Conservation (phyloP, 2,113 vertebrate genomes). For the Macquaria australasica region DNA sequence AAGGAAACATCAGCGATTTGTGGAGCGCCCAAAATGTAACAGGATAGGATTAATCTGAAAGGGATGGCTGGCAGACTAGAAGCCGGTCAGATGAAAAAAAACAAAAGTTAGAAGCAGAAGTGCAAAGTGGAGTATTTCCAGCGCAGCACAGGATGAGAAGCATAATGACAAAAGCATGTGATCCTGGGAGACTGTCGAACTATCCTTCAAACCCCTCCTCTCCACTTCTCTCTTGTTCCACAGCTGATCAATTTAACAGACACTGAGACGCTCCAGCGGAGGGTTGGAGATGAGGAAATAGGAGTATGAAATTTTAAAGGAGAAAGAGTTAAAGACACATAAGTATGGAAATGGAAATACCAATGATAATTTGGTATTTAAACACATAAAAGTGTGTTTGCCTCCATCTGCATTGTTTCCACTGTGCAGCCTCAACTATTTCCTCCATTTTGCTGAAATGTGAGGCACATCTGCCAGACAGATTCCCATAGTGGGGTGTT, state of each 20-base stretch:
- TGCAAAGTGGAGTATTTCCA: slow-evolving; percentile 57
- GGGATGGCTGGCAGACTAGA: background rate
- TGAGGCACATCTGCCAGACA: slow-evolving; percentile 76
- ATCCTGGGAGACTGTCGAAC: slow-evolving; percentile 66
- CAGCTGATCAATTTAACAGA: slow-evolving; percentile 69
- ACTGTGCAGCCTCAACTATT: slow-evolving; percentile 48
- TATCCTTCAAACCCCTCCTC: slow-evolving; percentile 48
- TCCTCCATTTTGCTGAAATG: slow-evolving; percentile 63
- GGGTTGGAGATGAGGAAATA: slow-evolving; percentile 8
- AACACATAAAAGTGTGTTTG: slow-evolving; percentile 42
- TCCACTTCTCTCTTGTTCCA: slow-evolving; percentile 39
- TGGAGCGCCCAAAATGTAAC: slow-evolving; percentile 37
- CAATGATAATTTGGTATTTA: slow-evolving; percentile 25
- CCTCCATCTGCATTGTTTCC: slow-evolving; percentile 40
- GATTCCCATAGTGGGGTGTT: slow-evolving; percentile 69
- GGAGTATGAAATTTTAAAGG: background rate
- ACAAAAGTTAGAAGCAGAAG: slow-evolving; percentile 17
- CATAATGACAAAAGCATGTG: slow-evolving; percentile 75
- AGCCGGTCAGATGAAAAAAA: slow-evolving; percentile 25
- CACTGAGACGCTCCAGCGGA: slow-evolving; percentile 20
- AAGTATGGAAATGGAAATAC: slow-evolving; percentile 53
- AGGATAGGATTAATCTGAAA: slow-evolving; percentile 50
- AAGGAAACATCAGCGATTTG: slow-evolving; percentile 37
- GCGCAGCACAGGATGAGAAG: slow-evolving; percentile 54
- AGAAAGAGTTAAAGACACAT: slow-evolving; percentile 28